A percentile compares a stretch with the other conserved stretches of the same genome.
phyloP scores from a whole-genome alignment of 2,113 vertebrate species.

The Psittacula cyanocephala region DNA sequence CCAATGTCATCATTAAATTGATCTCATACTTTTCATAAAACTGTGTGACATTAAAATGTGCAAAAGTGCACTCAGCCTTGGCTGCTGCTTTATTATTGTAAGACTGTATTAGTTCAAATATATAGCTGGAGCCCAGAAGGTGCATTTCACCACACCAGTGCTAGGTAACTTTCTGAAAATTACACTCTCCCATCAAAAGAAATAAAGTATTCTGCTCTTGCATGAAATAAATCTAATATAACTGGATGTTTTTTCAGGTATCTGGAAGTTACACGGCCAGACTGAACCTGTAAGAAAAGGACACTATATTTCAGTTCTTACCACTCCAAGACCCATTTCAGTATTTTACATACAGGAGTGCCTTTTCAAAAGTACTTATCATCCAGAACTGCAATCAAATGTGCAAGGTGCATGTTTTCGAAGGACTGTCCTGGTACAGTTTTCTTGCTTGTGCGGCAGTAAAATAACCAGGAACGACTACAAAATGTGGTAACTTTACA shows the following conservation, averaged over 20 bases:
- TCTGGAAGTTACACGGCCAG: not conserved
- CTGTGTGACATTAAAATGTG: not conserved
- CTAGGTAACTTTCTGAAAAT: not conserved
- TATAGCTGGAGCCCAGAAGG: not conserved
- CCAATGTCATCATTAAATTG: not conserved
- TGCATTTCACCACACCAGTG: not conserved
- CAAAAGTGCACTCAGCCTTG: not conserved
- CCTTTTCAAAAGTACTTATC: not conserved
- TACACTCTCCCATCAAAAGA: not conserved
- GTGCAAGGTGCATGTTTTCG: not conserved
- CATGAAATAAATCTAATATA: not conserved
- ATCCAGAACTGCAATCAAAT: not conserved
- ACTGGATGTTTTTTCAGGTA: not conserved
- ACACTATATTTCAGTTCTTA: not conserved
- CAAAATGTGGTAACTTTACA: not conserved
- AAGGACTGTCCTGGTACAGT: not conserved
- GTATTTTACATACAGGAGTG: fast-evolving
- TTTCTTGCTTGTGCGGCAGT: not conserved
- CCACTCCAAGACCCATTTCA: not conserved
- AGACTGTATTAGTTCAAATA: not conserved
- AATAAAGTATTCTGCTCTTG: not conserved
- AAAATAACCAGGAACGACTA: not conserved
- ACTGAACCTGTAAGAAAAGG: not conserved
- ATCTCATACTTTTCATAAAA: not conserved
- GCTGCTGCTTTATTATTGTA: not conserved